Evolutionary conservation across 2,113 vertebrate genomes (phyloP), one percentile per base, ranked within the genome.

Genomic region (Bagarius yarrelli): DNA sequence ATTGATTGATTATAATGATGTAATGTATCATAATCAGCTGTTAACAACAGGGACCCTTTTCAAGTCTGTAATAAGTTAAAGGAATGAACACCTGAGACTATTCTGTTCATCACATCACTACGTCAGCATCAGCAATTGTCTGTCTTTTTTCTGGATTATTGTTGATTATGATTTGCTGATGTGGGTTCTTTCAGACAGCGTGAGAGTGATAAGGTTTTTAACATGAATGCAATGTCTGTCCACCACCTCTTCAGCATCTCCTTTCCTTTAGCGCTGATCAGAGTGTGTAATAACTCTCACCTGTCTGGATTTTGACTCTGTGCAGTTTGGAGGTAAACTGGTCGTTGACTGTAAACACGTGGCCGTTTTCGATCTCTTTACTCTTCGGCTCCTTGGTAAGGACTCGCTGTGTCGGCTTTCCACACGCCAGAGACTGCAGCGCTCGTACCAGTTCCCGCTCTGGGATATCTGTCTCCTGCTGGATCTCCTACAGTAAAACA

Each of bases 301-400:
- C 97, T 84, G 97, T 98, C 91, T 99, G 97, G 91, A 99, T 99
- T 94, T 99, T 99, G 91, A 99, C 98, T 95, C 96, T 94, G 95
- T 99, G 96, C 88, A 98, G 93, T 91, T 98, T 99, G 85, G 97
- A 98, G 55, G 96, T 98, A 91, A 99, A 99, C 91, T 98, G 96
- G 88, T 99, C 97, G 47, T 99, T 99, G 87, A 99, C 98, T 89
- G 96, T 98, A 91, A 99, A 99, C 93, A 97, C 91, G 32, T 99
- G 97, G 83, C 96, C 96, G 71, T 94, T 97, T 89, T 99, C 97
- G 81, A 99, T 98, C 92, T 99, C 96, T 93, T 98, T 98, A 74
- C 96, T 98, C 87, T 97, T 98, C 34, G 97, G 97, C 69, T 99
- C 98, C 90, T 99, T 99, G 44, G 96, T 97, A 56, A 99, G 97